Evolutionary conservation across 1,140 invertebrate species (phyloP).

Genomic region (Eueides isabella): DNA sequence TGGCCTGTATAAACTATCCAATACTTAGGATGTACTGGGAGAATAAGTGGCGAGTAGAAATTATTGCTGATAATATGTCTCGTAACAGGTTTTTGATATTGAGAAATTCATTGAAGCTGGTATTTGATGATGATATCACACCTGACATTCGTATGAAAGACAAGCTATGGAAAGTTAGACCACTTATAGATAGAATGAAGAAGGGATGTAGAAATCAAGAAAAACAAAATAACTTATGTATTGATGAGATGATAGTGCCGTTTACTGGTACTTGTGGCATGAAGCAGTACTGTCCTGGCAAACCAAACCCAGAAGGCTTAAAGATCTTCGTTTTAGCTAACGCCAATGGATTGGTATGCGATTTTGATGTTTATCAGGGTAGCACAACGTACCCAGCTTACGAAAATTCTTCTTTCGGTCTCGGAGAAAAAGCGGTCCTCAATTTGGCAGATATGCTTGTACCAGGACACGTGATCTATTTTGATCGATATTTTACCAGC

Average conservation of each 20-base stretch:
- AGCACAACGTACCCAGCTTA: conserved; percentile 28
- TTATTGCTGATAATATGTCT: conserved; percentile 31
- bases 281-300: conserved; percentile 33
- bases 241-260: too few species aligned
- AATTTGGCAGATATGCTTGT: not conserved
- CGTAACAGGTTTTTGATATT: conserved; percentile 30
- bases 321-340: conserved; percentile 37
- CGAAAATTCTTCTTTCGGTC: not conserved
- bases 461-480: conserved; percentile 30
- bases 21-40: conserved; percentile 35
- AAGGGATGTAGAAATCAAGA: conserved; percentile 20
- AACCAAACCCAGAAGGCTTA: conserved; percentile 31
- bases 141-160: conserved; percentile 18
- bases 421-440: too few species aligned
- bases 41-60: conserved; percentile 21
- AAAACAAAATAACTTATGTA: not conserved
- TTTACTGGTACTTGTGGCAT: conserved; percentile 7
- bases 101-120: conserved; percentile 28
- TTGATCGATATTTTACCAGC: conserved; percentile 33
- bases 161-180: conserved; percentile 39
- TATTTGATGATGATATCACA: conserved; percentile 31
- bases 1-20: conserved; percentile 28
- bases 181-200: conserved; percentile 27
- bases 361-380: conserved; percentile 34
- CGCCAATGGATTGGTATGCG: conserved; percentile 24